Base-by-base conservation (phyloP, 2,113 vertebrate species). In the Seriola rivoliana region DNA sequence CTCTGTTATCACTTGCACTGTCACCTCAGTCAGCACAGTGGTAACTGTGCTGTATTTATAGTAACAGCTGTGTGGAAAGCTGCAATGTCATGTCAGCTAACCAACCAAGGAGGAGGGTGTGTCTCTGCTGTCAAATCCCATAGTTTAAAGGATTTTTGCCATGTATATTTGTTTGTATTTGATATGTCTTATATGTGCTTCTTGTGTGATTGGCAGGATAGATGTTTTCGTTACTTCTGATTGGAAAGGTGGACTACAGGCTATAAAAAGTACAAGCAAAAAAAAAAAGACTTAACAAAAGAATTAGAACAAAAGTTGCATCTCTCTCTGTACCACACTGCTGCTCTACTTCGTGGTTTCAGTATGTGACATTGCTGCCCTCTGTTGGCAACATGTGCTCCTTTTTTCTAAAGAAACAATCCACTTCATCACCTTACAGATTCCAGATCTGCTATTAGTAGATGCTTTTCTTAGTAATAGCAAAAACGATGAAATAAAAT, bases 341-440 rank as follows among this genome's bases (percentile, higher is more conserved):
- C 25, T 57, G 46, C 58, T 54, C 55, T 0, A 10, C 19, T 69
- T 54, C 42, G 0, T 2, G 1, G 5, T 21, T 85, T 11, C 34
- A 55, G 0, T 13, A 44, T 32, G 73, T 48, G 63, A 46, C 86
- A 36, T 67, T 75, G 84, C 85, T 91, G 89, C 92, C 89, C 87
- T 81, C 92, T 92, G 81, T 70, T 90, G 91, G 90, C 65, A 10
- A 44, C 29, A 81, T 4, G 1, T 0, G 4, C 29, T 0, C 29
- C 46, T 32, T 42, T 44, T 40, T 60, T 0, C 23, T 25, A 23
- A 44, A 55, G 4, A n/a, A 42, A n/a, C 34, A 32, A 4, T 63
- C 40, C 4, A 4, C 6, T 25, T 67, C 3, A 78, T 71, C 12
- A 1, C 13, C 76, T 21, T 38, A 17, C 23, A 59, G 17, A 71